These are phyloP conservation scores for Pygmarrhopalites habei DNA, from an alignment of 1,140 invertebrate genomes.

Conservation along the genomic window DNA sequence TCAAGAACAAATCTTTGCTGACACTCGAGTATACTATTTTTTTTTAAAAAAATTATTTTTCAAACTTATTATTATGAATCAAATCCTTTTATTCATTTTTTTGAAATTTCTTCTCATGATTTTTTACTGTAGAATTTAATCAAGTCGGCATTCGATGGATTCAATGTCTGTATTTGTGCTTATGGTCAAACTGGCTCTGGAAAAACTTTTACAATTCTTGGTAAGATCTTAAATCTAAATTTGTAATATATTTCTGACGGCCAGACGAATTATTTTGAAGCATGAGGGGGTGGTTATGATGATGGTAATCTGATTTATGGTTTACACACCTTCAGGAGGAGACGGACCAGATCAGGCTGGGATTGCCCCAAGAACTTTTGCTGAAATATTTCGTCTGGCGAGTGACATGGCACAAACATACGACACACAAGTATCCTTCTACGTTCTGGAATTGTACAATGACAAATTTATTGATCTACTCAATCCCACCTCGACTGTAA, in stretches of 20 bases:
- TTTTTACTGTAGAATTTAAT: conserved; percentile 43
- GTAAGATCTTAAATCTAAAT: conserved; percentile 38
- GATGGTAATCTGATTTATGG: no score
- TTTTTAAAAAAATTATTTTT: no score
- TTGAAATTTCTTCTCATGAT: neutral
- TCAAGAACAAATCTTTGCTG: conserved; percentile 55
- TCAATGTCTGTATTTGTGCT: conserved; percentile 92
- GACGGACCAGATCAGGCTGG: no score
- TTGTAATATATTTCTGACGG: no score
- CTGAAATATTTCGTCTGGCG: conserved; percentile 38
- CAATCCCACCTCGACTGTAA: conserved; percentile 21
- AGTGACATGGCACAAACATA: conserved; percentile 32
- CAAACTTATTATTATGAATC: no score
- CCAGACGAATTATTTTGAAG: no score
- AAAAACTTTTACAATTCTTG: conserved; percentile 59
- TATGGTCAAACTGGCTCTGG: conserved; percentile 93
- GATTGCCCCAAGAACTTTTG: conserved; percentile 41
- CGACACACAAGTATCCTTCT: conserved; percentile 38
- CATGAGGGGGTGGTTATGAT: no score
- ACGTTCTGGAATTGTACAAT: conserved; percentile 42
- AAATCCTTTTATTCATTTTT: no score
- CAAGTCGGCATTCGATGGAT: conserved; percentile 82
- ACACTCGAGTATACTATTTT: conserved; percentile 34
- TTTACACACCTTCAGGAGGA: no score
- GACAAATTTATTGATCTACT: conserved; percentile 42